A percentile compares a stretch with the other conserved stretches of the same genome.
phyloP scores from a whole-genome alignment of 2,797 vertebrate genomes.

The Carapus acus region DNA sequence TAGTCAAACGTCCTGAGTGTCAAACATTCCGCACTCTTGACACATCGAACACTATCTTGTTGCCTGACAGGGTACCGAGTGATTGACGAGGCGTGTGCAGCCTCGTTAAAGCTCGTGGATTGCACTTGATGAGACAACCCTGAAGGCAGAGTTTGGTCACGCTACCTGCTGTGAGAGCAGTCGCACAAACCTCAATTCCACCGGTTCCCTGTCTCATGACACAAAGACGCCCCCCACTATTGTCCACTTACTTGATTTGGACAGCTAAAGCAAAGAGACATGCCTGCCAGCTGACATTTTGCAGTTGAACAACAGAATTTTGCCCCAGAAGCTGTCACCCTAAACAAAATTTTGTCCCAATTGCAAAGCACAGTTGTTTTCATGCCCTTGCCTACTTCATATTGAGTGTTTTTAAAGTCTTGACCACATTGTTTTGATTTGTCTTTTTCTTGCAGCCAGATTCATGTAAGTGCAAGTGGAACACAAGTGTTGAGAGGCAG shows the following conservation, averaged over 20 bases:
- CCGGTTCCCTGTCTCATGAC: no score
- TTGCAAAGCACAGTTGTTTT: no score
- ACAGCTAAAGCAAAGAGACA: no score
- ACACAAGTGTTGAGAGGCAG: conserved; percentile 9
- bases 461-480: conserved; percentile 14
- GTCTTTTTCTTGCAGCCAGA: conserved; percentile 7
- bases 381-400: no score
- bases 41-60: conserved; percentile 14
- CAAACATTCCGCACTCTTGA: conserved; percentile 5
- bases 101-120: conserved; percentile 37
- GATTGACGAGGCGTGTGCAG: conserved; percentile 39
- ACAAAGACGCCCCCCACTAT: no score
- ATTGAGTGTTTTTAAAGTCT: neutral
- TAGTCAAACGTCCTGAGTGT: neutral
- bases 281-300: no score
- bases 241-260: no score
- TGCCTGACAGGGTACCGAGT: conserved; percentile 12
- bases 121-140: conserved; percentile 44
- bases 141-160: conserved; percentile 34
- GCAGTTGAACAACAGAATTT: no score
- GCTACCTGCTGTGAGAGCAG: conserved; percentile 5
- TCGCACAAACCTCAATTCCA: conserved; percentile 11
- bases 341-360: no score
- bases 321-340: no score
- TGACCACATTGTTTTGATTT: conserved; percentile 16